Percentiles rank a stretch among this genome's conserved stretches.
phyloP scores from a whole-genome alignment of 2,888 invertebrate species.

The Diarsia dahlii region DNA sequence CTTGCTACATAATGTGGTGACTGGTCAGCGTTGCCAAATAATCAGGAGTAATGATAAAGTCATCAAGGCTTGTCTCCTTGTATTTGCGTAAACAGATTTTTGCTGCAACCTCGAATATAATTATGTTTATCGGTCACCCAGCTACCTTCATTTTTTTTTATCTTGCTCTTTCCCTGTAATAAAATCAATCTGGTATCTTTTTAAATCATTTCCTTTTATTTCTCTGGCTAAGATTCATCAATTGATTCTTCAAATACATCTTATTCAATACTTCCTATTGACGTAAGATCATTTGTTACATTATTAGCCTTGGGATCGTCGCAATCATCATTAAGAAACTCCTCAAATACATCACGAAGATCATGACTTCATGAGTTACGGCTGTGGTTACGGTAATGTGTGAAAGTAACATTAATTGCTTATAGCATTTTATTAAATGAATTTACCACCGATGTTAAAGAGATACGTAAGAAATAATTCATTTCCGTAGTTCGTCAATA shows the following conservation, averaged over 20 bases:
- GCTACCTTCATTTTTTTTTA: constrained; percentile 1
- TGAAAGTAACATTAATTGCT: constrained; percentile 57
- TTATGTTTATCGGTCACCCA: constrained; percentile 8
- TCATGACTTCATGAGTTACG: constrained; percentile 44
- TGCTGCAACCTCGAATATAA: constrained; percentile 5
- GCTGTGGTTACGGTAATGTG: constrained; percentile 14
- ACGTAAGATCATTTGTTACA: constrained; percentile 42
- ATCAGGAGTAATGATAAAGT: constrained; percentile 54
- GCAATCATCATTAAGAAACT: constrained; percentile 51
- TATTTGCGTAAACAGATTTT: constrained; percentile 46
- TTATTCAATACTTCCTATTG: constrained; percentile 45
- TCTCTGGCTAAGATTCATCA: constrained; percentile 10
- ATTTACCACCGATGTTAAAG: constrained; percentile 36
- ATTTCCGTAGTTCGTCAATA: constrained; percentile 31
- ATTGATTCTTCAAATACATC: not conserved
- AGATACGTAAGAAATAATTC: constrained; percentile 38
- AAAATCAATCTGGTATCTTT: not conserved
- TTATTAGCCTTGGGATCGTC: constrained; percentile 34
- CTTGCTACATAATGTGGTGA: constrained; percentile 50
- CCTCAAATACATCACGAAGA: constrained; percentile 47
- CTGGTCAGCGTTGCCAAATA: constrained; percentile 53
- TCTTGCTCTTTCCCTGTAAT: not conserved
- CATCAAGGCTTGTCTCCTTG: constrained; percentile 50
- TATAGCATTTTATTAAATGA: constrained; percentile 37
- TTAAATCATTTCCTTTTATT: not conserved